phyloP scores from a whole-genome alignment of 1,140 invertebrate genomes.

The Heliconius eleuchia region DNA sequence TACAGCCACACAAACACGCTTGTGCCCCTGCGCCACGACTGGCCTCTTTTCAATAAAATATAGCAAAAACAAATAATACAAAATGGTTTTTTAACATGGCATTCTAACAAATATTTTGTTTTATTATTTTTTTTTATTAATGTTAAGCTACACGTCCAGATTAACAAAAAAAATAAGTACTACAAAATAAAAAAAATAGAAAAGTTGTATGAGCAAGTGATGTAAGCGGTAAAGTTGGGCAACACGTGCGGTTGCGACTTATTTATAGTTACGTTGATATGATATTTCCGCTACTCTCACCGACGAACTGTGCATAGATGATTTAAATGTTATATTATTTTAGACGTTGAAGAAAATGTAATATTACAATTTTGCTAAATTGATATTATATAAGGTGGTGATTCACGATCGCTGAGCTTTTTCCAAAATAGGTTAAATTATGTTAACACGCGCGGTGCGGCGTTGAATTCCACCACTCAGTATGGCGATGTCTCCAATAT shows the following conservation, averaged over 20 bases:
- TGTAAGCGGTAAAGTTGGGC: slow-evolving; percentile 16
- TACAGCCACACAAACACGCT: no score
- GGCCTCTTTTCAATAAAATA: no score
- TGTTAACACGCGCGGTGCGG: no score
- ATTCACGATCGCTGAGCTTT: neutral
- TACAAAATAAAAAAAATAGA: neutral
- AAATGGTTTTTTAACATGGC: no score
- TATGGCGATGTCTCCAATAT: no score
- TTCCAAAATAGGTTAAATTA: no score
- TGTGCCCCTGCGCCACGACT: no score
- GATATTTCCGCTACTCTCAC: slow-evolving; percentile 23
- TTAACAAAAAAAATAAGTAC: neutral
- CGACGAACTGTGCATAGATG: slow-evolving; percentile 17
- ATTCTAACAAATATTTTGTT: no score
- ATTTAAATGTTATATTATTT: neutral
- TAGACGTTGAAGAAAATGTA: neutral
- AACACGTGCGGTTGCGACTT: slow-evolving; percentile 27
- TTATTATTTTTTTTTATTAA: no score
- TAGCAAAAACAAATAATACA: no score
- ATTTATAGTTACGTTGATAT: slow-evolving; percentile 23
- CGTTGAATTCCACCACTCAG: no score
- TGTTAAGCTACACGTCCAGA: neutral
- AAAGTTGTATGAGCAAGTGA: neutral
- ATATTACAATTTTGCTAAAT: no score
- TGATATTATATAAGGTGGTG: neutral